A percentile compares a stretch with the other conserved stretches of the same genome.
phyloP scores from a whole-genome alignment of 2,888 invertebrate genomes.

The Cheilosia urbana region DNA sequence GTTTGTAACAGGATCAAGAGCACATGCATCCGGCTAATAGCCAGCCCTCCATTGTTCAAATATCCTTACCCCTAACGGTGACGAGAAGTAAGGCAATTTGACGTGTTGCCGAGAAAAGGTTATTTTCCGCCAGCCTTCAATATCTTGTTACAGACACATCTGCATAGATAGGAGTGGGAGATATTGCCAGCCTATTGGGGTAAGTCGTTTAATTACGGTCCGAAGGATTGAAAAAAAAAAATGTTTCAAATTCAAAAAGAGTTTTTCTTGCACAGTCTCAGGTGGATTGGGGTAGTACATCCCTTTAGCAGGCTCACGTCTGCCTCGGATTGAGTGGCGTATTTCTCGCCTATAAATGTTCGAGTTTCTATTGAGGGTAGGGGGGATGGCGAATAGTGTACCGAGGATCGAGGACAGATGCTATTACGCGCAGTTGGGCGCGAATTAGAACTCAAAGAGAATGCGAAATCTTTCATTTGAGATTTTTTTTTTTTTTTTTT shows the following conservation, averaged over 20 bases:
- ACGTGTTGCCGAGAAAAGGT: neutral
- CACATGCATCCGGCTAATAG: neutral
- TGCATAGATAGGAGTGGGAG: no score
- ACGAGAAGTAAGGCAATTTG: constrained; percentile 63
- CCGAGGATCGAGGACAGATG: constrained; percentile 2
- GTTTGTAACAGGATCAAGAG: neutral
- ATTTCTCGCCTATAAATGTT: constrained; percentile 32
- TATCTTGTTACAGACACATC: neutral
- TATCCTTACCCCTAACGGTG: constrained; percentile 14
- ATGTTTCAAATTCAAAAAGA: neutral
- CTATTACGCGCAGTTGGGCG: constrained; percentile 38
- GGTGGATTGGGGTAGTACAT: constrained; percentile 41
- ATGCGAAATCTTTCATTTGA: constrained; percentile 62
- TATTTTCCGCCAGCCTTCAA: constrained; percentile 1
- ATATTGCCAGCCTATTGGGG: neutral
- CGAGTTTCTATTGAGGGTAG: neutral
- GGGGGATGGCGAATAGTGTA: neutral
- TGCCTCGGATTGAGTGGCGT: constrained; percentile 5
- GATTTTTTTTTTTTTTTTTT: neutral
- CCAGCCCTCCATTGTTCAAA: neutral
- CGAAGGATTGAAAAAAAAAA: constrained; percentile 17
- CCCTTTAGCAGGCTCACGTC: constrained; percentile 22
- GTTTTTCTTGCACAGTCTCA: neutral
- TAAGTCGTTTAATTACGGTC: constrained; percentile 30
- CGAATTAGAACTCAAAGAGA: constrained; percentile 64